phyloP scores from a whole-genome alignment of 1,140 invertebrate species.

The Lepidotrigona ventralis region DNA sequence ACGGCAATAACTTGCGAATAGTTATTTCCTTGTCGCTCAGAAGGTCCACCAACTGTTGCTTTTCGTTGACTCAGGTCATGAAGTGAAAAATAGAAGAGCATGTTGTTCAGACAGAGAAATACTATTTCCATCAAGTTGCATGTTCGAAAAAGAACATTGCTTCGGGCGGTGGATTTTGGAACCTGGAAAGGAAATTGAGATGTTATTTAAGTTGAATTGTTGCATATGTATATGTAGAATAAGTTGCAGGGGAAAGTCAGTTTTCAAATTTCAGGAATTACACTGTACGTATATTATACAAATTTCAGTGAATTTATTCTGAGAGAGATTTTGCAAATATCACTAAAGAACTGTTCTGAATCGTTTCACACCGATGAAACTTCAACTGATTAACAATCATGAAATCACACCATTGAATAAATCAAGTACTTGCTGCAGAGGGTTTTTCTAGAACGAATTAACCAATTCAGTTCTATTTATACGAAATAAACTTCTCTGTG shows the following conservation, averaged over 20 bases:
- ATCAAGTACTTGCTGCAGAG: not conserved
- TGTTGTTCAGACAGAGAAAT: not conserved
- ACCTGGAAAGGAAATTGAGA: not conserved
- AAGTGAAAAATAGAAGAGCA: slow-evolving; percentile 19
- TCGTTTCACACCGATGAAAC: not conserved
- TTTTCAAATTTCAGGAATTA: not conserved
- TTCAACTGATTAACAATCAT: not conserved
- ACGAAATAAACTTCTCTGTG: not conserved
- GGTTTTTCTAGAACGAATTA: not conserved
- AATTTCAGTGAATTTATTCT: not conserved
- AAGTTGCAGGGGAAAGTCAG: not conserved
- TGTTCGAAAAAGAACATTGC: not conserved
- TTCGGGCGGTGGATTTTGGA: not conserved
- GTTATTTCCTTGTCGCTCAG: not conserved
- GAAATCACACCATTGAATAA: not conserved
- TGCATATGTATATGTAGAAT: too few species aligned
- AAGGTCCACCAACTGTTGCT: slow-evolving; percentile 64
- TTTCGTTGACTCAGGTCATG: slow-evolving; percentile 10
- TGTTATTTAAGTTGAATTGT: not conserved
- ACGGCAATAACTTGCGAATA: too few species aligned
- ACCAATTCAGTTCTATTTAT: not conserved
- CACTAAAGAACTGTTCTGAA: not conserved
- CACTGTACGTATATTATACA: not conserved
- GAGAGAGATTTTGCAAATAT: not conserved
- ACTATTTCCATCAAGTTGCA: not conserved